These are phyloP conservation scores for Pterocles burchelli DNA, from an alignment of 2,113 vertebrate genomes.

Conservation along the genomic window DNA sequence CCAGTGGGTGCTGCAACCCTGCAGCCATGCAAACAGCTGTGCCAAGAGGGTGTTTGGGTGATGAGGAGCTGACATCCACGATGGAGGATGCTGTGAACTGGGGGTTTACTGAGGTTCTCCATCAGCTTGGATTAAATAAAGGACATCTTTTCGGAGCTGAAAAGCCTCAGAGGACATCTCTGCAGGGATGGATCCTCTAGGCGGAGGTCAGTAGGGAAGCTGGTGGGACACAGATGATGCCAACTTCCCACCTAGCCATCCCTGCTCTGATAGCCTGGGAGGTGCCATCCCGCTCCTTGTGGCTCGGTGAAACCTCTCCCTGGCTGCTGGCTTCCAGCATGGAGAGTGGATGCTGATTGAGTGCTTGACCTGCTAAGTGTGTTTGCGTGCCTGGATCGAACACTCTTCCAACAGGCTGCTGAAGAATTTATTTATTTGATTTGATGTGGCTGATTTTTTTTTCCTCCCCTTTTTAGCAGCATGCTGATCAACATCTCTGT, in stretches of 20 bases:
- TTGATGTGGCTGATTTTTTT: neutral
- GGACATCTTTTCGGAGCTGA: neutral
- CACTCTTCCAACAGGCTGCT: neutral
- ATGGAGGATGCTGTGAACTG: neutral
- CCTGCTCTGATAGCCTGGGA: neutral
- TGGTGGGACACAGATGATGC: neutral
- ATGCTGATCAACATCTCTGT: neutral
- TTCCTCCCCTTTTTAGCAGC: neutral
- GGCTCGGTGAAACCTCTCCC: fast-evolving
- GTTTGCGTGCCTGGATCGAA: neutral
- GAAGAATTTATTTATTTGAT: neutral
- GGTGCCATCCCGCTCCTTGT: neutral
- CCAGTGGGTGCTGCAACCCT: neutral
- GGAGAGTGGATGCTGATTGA: neutral
- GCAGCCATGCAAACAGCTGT: fast-evolving
- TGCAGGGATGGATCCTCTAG: neutral
- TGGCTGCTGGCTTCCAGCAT: neutral
- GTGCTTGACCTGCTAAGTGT: neutral
- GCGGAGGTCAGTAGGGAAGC: fast-evolving
- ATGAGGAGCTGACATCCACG: neutral
- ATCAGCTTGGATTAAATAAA: neutral
- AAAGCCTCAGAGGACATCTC: neutral
- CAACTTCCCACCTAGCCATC: neutral
- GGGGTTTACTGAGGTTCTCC: neutral
- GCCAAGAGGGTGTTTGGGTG: neutral